Conservation (phyloP, 2,797 vertebrate genomes). For the Lacerta viridis region DNA sequence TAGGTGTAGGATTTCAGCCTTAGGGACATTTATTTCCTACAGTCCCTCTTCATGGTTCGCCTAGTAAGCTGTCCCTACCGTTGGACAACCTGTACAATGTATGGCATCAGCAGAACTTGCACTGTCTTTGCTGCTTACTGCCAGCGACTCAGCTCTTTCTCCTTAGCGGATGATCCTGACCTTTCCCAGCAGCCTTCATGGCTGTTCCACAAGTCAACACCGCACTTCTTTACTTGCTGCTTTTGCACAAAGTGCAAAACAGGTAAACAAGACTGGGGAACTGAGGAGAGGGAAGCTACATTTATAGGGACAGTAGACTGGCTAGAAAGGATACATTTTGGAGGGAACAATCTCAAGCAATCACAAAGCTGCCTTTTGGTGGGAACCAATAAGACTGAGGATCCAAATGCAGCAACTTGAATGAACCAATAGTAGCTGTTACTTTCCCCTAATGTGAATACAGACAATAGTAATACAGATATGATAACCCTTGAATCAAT, state of each 20-base stretch:
- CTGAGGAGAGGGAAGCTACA: no score
- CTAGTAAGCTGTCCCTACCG: constrained; percentile 72
- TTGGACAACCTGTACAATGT: constrained; percentile 70
- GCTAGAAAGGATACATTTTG: no score
- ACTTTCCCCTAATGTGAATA: no score
- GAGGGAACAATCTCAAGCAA: no score
- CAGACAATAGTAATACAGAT: no score
- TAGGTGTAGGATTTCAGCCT: background rate
- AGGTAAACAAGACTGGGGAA: no score
- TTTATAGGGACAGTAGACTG: no score
- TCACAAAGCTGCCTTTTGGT: no score
- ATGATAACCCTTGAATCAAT: no score
- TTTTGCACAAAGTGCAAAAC: background rate
- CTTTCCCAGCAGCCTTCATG: background rate
- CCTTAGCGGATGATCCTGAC: background rate
- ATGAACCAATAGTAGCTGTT: no score
- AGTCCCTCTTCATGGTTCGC: constrained; percentile 65
- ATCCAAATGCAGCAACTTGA: no score
- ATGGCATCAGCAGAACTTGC: constrained; percentile 17
- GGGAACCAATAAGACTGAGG: no score
- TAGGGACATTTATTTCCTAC: constrained; percentile 35
- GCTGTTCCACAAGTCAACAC: constrained; percentile 4
- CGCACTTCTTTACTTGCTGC: constrained; percentile 1
- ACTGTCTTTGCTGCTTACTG: constrained; percentile 16
- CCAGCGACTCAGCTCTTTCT: constrained; percentile 28